phyloP scores from a whole-genome alignment of 23 tunicate species.

The Halocynthia roretzi region DNA sequence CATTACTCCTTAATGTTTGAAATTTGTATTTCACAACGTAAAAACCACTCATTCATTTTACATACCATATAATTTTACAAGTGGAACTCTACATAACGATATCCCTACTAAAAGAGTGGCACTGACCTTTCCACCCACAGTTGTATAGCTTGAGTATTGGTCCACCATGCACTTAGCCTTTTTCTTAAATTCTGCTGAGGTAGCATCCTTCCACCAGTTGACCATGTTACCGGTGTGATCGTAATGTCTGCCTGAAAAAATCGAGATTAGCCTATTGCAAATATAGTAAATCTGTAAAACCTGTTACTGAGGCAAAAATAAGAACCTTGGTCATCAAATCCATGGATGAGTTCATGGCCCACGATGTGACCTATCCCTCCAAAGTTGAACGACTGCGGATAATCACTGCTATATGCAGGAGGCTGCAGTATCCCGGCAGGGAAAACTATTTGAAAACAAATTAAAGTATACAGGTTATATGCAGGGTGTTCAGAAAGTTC shows the following conservation, averaged over 20 bases:
- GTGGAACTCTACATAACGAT: background rate
- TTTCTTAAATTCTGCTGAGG: conserved; percentile 39
- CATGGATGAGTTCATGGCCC: conserved; percentile 84
- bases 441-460: conserved; percentile 33
- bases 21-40: no score
- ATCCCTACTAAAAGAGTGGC: background rate
- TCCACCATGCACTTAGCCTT: conserved; percentile 61
- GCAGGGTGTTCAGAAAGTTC: background rate
- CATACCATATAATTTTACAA: background rate
- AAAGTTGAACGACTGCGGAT: conserved; percentile 65
- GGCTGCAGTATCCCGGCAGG: conserved; percentile 88
- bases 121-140: conserved; percentile 37
- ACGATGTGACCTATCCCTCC: conserved; percentile 83
- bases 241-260: conserved; percentile 48
- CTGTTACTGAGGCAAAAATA: background rate
- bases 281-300: background rate
- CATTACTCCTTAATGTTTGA: no score
- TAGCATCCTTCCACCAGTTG: conserved; percentile 65
- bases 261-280: background rate
- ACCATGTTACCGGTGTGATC: conserved; percentile 50
- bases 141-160: conserved; percentile 36
- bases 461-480: background rate
- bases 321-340: conserved; percentile 82
- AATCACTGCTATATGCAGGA: conserved; percentile 56
- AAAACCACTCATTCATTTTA: background rate